These are phyloP conservation scores for Parelbella ahira DNA, from an alignment of 2,888 invertebrate genomes.

Conservation along the genomic window DNA sequence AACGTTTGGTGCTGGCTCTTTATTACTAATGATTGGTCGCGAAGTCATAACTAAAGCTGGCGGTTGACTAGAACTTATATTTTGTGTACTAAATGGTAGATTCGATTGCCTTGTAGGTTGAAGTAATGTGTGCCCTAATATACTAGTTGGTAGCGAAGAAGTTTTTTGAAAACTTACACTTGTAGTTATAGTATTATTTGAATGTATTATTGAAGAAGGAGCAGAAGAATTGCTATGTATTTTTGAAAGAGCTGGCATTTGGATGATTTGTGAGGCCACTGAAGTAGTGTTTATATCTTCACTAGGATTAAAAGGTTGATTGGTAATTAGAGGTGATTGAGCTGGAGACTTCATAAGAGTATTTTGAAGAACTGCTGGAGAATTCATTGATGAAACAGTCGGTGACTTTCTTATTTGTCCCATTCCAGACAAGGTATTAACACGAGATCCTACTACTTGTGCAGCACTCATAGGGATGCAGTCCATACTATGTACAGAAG, in stretches of 20 bases:
- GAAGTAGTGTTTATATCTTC: constrained; percentile 52
- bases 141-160: constrained; percentile 65
- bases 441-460: constrained; percentile 61
- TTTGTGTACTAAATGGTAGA: constrained; percentile 63
- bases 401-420: constrained; percentile 69
- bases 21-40: constrained; percentile 59
- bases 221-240: constrained; percentile 57
- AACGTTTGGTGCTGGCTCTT: constrained; percentile 67
- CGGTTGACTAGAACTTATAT: constrained; percentile 74
- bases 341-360: constrained; percentile 68
- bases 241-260: constrained; percentile 75
- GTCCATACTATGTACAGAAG: constrained; percentile 47
- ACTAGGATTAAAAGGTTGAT: constrained; percentile 47
- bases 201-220: constrained; percentile 59
- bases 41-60: constrained; percentile 76
- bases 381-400: constrained; percentile 67
- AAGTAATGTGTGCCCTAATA: constrained; percentile 69
- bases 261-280: constrained; percentile 65
- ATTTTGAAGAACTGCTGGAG: constrained; percentile 59
- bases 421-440: constrained; percentile 62
- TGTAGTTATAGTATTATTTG: constrained; percentile 59
- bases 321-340: constrained; percentile 60
- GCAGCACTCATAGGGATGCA: constrained; percentile 59
- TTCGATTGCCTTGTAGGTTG: constrained; percentile 68
- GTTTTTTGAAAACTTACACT: constrained; percentile 63